phyloP scores from a whole-genome alignment of 1,140 invertebrate genomes.

The Laodelphax striatellus region DNA sequence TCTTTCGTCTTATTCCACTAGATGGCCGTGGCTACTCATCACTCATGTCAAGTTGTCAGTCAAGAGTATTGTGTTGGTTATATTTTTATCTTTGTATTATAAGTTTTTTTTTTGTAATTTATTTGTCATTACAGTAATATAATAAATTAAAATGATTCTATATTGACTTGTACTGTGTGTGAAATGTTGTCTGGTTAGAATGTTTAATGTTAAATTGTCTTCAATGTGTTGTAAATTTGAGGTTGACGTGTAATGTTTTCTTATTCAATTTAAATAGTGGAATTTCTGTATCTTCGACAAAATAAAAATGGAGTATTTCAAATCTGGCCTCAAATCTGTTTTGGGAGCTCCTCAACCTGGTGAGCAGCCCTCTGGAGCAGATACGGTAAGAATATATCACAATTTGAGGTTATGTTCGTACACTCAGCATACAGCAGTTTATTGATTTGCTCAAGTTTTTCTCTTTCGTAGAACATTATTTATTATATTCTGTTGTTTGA shows the following conservation, averaged over 20 bases:
- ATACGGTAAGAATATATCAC: slow-evolving; percentile 54
- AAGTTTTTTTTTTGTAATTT: no score
- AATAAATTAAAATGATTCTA: no score
- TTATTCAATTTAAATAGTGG: neutral
- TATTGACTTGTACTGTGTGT: no score
- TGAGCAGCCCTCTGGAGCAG: slow-evolving; percentile 58
- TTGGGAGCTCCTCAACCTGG: slow-evolving; percentile 65
- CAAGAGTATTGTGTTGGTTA: no score
- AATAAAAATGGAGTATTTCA: slow-evolving; percentile 68
- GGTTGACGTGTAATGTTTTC: slow-evolving; percentile 5
- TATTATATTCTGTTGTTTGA: neutral
- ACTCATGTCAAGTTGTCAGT: no score
- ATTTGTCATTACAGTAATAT: no score
- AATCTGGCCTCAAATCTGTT: slow-evolving; percentile 79
- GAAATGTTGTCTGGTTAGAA: no score
- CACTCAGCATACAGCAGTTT: neutral
- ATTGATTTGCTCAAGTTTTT: no score
- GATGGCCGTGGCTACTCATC: no score
- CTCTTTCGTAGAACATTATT: neutral
- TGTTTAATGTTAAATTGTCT: no score
- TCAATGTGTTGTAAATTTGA: neutral
- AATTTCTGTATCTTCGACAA: neutral
- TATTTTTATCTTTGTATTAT: no score
- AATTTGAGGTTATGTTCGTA: neutral
- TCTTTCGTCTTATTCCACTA: no score